Evolutionary conservation across 1,140 invertebrate species (phyloP).

Genomic region (Ceratitis capitata): DNA sequence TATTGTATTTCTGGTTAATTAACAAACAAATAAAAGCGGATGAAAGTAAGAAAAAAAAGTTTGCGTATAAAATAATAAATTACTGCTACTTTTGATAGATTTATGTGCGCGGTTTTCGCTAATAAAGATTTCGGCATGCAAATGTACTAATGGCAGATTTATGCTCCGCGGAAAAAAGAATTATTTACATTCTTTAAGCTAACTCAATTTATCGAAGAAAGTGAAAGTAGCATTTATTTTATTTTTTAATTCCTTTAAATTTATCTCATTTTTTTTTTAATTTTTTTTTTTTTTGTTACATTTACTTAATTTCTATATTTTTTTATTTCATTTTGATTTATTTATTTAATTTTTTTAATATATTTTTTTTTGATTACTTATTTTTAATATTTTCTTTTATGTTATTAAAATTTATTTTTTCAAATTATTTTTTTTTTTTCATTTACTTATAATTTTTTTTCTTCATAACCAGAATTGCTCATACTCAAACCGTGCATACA

Average conservation of each 20-base stretch:
- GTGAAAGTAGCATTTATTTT: too few relatives aligned
- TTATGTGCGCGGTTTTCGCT: slow-evolving; percentile 25
- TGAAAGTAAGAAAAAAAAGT: neutral
- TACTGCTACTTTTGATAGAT: slow-evolving; percentile 29
- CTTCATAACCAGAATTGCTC: too few relatives aligned
- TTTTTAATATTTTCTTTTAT: too few relatives aligned
- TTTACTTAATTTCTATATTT: too few relatives aligned
- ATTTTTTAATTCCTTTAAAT: too few relatives aligned
- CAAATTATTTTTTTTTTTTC: neutral
- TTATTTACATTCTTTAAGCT: neutral
- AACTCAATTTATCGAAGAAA: too few relatives aligned
- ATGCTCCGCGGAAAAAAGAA: neutral
- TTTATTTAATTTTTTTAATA: too few relatives aligned
- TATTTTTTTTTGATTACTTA: neutral
- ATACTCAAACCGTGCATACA: neutral
- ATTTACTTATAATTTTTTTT: too few relatives aligned
- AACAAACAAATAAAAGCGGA: neutral
- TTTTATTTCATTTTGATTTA: too few relatives aligned
- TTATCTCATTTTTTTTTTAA: too few relatives aligned
- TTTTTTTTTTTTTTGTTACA: too few relatives aligned
- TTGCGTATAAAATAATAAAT: slow-evolving; percentile 22
- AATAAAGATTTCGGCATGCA: neutral
- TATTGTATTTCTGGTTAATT: neutral
- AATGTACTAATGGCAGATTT: slow-evolving; percentile 26
- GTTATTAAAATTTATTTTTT: too few relatives aligned